Percentiles rank a stretch among this genome's conserved stretches.
phyloP scores from a whole-genome alignment of 2,113 vertebrate species.

The Gasterosteus aculeatus region DNA sequence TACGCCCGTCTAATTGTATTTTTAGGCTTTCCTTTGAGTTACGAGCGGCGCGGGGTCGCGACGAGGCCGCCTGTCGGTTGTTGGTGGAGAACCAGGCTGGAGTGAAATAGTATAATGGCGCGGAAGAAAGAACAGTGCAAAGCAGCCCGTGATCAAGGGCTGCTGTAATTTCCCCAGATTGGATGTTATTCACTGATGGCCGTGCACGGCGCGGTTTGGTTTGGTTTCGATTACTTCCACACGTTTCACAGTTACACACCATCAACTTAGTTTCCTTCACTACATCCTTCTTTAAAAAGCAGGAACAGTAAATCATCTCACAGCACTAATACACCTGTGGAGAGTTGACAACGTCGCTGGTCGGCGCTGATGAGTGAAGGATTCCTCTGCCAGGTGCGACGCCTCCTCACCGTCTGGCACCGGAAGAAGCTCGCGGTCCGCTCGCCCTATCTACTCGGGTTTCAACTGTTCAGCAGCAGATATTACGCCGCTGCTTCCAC shows the following conservation, averaged over 20 bases:
- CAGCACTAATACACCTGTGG: conserved; percentile 24
- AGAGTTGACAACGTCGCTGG: conserved; percentile 23
- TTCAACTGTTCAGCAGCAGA: conserved; percentile 21
- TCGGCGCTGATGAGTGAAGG: conserved; percentile 28
- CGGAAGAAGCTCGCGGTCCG: not conserved
- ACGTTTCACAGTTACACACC: conserved; percentile 24
- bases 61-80: not conserved
- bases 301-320: conserved; percentile 10
- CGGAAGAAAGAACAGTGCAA: conserved; percentile 20
- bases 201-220: conserved; percentile 23
- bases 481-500: conserved; percentile 6
- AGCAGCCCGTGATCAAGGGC: conserved; percentile 48
- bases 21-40: conserved; percentile 9
- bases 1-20: conserved; percentile 35
- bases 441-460: conserved; percentile 10
- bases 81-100: conserved; percentile 18
- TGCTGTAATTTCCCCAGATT: conserved; percentile 45
- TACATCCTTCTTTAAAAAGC: conserved; percentile 16
- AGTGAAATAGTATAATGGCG: conserved; percentile 25
- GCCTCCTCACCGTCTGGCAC: conserved; percentile 17
- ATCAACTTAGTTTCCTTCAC: conserved; percentile 17
- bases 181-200: conserved; percentile 55
- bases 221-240: conserved; percentile 36
- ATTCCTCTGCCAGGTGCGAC: conserved; percentile 30
- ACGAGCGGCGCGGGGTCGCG: conserved; percentile 11